Evolutionary conservation across 2,888 invertebrate genomes (phyloP).

Genomic region (Neoscelio sp.): DNA sequence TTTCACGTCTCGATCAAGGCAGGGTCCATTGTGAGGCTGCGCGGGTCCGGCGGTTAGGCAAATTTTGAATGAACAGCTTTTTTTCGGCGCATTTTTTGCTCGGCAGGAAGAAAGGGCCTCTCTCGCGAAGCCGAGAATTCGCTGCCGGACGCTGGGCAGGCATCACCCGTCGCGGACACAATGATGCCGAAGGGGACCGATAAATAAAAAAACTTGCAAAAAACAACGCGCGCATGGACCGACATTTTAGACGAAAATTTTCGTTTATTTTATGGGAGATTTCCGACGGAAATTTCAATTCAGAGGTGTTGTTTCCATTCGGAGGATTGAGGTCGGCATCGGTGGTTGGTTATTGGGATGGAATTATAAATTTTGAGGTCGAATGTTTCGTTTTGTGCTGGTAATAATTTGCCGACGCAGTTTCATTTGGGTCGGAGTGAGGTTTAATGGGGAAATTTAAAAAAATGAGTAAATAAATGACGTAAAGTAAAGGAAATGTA

Average conservation of each 20-base stretch:
- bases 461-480: too few species aligned
- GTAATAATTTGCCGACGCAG: too few species aligned
- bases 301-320: too few species aligned
- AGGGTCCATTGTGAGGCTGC: slow-evolving; percentile 67
- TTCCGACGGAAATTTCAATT: not conserved
- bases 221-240: slow-evolving; percentile 79
- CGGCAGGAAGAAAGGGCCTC: slow-evolving; percentile 40
- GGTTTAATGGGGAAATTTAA: too few species aligned
- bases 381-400: too few species aligned
- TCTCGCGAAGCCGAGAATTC: slow-evolving; percentile 60
- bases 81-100: slow-evolving; percentile 68
- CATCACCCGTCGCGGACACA: slow-evolving; percentile 70
- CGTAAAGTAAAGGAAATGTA: too few species aligned
- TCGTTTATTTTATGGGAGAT: slow-evolving; percentile 19
- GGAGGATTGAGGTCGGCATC: too few species aligned
- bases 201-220: slow-evolving; percentile 75
- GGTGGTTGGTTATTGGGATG: too few species aligned
- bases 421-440: too few species aligned
- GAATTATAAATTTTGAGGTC: too few species aligned
- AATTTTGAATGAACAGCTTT: slow-evolving; percentile 79
- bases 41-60: slow-evolving; percentile 78
- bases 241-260: slow-evolving; percentile 71
- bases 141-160: slow-evolving; percentile 78
- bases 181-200: slow-evolving; percentile 70
- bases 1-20: slow-evolving; percentile 16